Evolutionary conservation across 2,888 invertebrate genomes (phyloP), one percentile per base, ranked within the genome.

Genomic region (Melanostoma scalare): DNA sequence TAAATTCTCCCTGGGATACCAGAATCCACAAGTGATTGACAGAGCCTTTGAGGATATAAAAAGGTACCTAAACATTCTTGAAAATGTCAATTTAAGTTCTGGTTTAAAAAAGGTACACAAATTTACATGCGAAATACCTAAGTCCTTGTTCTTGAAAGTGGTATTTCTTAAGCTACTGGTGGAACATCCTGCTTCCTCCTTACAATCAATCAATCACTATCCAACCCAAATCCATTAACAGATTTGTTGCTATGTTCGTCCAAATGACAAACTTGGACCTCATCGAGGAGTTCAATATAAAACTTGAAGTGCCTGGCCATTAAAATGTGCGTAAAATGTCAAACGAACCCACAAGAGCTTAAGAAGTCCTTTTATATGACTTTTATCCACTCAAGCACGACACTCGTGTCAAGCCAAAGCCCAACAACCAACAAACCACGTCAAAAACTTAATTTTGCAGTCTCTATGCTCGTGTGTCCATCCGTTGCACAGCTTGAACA

Each of bases 21-120:
- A 20, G 20, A 20, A 20, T 20, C 20, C 20, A 67, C 58, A 75
- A 75, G 60, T 67, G 58, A 20, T 38, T 44, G 35, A 58, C 42
- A 52, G 42, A 67, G 67, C 61, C 61, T 55, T 56, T 76, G 60
- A 69, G 76, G 69, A 69, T 35, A 40, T 55, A 69, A 69, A 58
- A 69, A 53, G 55, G 40, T 61, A 69, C 40, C 20, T 20, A 20
- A 20, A 20, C 20, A 20, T 20, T 20, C 20, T 20, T 20, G 20
- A 20, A 20, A 20, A 20, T 20, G 20, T 20, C 20, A 20, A 20
- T 20, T 20, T 20, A 20, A 20, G 20, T 20, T 20, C 20, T 20
- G 20, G 20, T 20, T 20, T 1, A 20, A 20, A 20, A 20, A 20
- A 20, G 20, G 20, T 20, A 20, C 20, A 20, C 1, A 20, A 20